Percentiles rank a stretch among this genome's conserved stretches.
Evolutionary conservation across 1,140 invertebrate genomes (phyloP).

Genomic region (Condylostylus longicornis): DNA sequence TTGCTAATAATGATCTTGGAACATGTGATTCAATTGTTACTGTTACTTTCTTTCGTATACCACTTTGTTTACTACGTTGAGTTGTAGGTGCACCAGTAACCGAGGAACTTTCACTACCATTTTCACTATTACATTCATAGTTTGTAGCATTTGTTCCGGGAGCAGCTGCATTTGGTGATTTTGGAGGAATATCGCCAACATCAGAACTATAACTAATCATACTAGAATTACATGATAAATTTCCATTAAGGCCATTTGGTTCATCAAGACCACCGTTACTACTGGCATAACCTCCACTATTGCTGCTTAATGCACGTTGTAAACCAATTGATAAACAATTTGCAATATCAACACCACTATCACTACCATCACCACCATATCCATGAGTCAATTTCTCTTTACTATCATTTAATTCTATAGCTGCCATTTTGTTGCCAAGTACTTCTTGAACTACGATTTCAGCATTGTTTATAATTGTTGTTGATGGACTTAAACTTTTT

Average conservation of each 20-base stretch:
- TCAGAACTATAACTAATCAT: constrained; percentile 59
- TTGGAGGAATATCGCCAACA: constrained; percentile 35
- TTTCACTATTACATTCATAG: constrained; percentile 45
- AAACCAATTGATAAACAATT: constrained; percentile 31
- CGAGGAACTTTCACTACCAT: constrained; percentile 60
- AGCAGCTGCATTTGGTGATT: constrained; percentile 31
- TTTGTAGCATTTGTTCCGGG: constrained; percentile 25
- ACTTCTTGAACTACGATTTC: no score
- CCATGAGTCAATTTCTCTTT: constrained; percentile 5
- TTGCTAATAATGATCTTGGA: constrained; percentile 22
- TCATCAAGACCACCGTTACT: constrained; percentile 39
- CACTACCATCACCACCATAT: constrained; percentile 47
- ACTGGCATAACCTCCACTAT: constrained; percentile 44
- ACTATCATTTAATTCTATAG: constrained; percentile 16
- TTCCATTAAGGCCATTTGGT: constrained; percentile 32
- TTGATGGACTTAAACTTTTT: no score
- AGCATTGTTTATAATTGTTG: no score
- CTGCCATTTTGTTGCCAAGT: constrained; percentile 17
- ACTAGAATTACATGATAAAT: constrained; percentile 53
- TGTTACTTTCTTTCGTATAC: constrained; percentile 27
- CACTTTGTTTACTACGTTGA: constrained; percentile 12
- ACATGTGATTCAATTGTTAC: no score
- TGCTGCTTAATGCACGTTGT: constrained; percentile 37
- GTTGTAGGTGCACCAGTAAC: constrained; percentile 36
- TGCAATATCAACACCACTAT: constrained; percentile 59